Base-by-base conservation (phyloP, 2,113 vertebrate genomes). In the Ardeotis arabs region DNA sequence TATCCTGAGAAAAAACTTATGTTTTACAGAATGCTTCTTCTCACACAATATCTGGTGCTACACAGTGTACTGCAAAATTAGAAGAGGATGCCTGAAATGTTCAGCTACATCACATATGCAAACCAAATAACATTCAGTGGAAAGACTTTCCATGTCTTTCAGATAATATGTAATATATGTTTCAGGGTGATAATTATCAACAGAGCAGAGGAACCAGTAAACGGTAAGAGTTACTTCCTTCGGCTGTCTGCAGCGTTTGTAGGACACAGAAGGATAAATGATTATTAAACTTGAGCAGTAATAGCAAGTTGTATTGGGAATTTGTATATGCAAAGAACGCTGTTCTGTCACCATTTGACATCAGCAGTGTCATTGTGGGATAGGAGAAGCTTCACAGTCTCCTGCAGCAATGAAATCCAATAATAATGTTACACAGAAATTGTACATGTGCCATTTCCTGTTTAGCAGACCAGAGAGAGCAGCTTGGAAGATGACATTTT, bases 71-170 rank as follows among this genome's bases (percentile, higher is more conserved):
- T 94, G 67, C 62, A 19, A 85, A 84, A 81, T 91, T 85, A 82
- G 45, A 92, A 94, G 86, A 94, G 49, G 77, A 79, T 83, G 53
- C 27, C 72, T 85, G 69, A 94, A 72, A 90, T 82, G 41, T 89
- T 85, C 80, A 88, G 59, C 78, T 93, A 59, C 58, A 66, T 80
- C 35, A 49, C 33, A 45, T 37, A 35, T 19, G 17, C 45, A 78
- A 86, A 81, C 20, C 68, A 96, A 92, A 55, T 49, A 66, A 28
- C 28, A 55, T 87, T 91, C 68, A 81, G 87, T 93, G 58, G 56
- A 95, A 89, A 87, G 90, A 69, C 50, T 89, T 76, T 59, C 77
- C 37, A 17, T 39, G 84, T 69, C 16, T 49, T 95, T 83, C 94
- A 93, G 73, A 90, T 92, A 35, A 60, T 85, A 9, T 45, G 18